Evolutionary conservation across 2,113 vertebrate genomes (phyloP).

Genomic region (Platichthys stellatus): DNA sequence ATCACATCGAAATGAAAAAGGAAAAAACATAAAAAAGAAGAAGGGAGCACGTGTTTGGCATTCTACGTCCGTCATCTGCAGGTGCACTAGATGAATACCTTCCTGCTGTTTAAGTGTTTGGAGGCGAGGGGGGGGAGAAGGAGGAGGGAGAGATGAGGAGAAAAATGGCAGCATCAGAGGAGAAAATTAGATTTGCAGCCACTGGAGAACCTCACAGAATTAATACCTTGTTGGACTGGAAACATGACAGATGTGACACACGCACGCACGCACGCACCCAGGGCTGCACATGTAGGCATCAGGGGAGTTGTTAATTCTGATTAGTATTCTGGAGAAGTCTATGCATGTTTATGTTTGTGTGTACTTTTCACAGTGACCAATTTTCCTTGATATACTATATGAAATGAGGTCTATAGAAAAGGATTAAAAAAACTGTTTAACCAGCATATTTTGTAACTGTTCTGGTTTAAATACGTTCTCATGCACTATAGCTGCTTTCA

Average conservation of each 20-base stretch:
- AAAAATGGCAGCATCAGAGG: slow-evolving; percentile 19
- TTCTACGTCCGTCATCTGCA: slow-evolving; percentile 34
- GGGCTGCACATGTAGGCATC: slow-evolving; percentile 1
- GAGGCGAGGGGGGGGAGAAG: not conserved
- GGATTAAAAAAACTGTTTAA: too few relatives aligned
- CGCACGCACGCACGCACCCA: slow-evolving; percentile 1
- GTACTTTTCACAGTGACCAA: too few relatives aligned
- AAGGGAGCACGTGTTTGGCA: slow-evolving; percentile 33
- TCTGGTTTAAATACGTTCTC: too few relatives aligned
- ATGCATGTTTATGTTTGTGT: not conserved
- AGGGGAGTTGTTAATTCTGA: not conserved
- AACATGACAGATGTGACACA: slow-evolving; percentile 31
- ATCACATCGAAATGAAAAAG: slow-evolving; percentile 31
- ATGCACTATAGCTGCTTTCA: too few relatives aligned
- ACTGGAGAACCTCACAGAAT: slow-evolving; percentile 18
- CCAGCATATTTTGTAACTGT: too few relatives aligned
- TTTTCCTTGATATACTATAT: too few relatives aligned
- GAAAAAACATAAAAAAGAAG: not conserved
- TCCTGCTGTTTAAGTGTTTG: slow-evolving; percentile 28
- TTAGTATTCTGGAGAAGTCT: too few relatives aligned
- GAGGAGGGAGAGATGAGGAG: too few relatives aligned
- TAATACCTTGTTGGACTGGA: slow-evolving; percentile 27
- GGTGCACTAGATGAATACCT: slow-evolving; percentile 33
- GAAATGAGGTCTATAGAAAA: too few relatives aligned
- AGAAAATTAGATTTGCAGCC: slow-evolving; percentile 43